These are phyloP conservation scores for Gopherus evgoodei DNA, from an alignment of 2,113 vertebrate genomes.

Conservation along the genomic window DNA sequence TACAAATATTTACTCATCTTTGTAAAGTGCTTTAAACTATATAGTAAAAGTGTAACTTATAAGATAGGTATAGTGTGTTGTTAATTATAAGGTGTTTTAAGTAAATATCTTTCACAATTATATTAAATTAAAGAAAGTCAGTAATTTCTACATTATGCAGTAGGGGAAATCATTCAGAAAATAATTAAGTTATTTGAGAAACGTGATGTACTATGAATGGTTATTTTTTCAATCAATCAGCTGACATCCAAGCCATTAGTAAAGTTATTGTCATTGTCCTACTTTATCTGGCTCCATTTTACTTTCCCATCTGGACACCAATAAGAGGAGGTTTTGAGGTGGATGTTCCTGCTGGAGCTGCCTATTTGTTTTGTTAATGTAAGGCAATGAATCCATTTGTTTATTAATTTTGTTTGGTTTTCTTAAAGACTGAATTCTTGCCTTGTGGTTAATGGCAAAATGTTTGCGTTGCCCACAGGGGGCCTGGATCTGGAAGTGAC, in stretches of 20 bases:
- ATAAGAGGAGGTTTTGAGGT: constrained; percentile 34
- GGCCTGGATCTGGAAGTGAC: not conserved
- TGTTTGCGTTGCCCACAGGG: not conserved
- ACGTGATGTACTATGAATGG: not conserved
- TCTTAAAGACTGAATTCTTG: constrained; percentile 7
- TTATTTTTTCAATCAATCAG: not conserved
- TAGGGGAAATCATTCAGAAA: not conserved
- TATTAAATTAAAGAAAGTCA: constrained; percentile 3
- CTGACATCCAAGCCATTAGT: constrained; percentile 11
- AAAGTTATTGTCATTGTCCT: constrained; percentile 42
- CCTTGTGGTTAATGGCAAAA: not conserved
- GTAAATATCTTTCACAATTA: not conserved
- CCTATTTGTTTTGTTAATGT: not conserved
- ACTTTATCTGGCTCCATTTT: constrained; percentile 27
- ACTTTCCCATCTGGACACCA: constrained; percentile 29
- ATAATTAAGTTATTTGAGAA: constrained; percentile 28
- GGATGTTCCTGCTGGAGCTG: not conserved
- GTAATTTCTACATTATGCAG: not conserved
- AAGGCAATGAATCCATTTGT: not conserved
- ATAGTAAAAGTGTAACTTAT: constrained; percentile 2
- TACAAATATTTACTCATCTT: constrained; percentile 47
- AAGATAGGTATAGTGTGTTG: not conserved
- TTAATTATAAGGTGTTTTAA: constrained; percentile 31
- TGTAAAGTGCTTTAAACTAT: constrained; percentile 28
- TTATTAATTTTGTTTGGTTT: constrained; percentile 21